Percentiles rank a stretch among this genome's conserved stretches.
phyloP scores from a whole-genome alignment of 2,888 invertebrate species.

The Unio pictorum region DNA sequence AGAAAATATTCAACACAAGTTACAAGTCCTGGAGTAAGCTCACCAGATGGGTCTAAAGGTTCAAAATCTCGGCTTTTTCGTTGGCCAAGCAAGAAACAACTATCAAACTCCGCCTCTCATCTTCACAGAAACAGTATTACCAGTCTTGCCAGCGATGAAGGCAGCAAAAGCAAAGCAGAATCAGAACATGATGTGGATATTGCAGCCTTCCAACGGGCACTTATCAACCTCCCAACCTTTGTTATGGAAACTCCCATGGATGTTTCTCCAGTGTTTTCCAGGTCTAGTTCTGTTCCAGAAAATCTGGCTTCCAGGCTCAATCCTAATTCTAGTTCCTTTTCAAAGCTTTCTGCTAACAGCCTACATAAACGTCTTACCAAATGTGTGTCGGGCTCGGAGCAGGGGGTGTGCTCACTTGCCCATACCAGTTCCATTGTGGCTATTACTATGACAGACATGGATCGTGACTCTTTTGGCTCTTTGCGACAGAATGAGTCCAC shows the following conservation, averaged over 20 bases:
- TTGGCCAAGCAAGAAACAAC: conserved; percentile 69
- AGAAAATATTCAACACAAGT: conserved; percentile 1
- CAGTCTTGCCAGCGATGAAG: conserved; percentile 25
- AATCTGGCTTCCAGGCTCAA: conserved; percentile 51
- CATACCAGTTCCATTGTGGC: conserved; percentile 54
- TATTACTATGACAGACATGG: conserved; percentile 60
- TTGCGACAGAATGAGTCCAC: conserved; percentile 30
- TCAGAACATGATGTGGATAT: conserved; percentile 72
- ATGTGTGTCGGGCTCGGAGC: conserved; percentile 36
- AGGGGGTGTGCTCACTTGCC: conserved; percentile 31
- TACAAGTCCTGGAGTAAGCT: conserved; percentile 7
- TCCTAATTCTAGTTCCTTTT: conserved; percentile 30
- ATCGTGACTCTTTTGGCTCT: conserved; percentile 34
- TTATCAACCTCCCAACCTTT: conserved; percentile 75
- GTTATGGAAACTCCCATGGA: conserved; percentile 68
- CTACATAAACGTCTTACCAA: conserved; percentile 32
- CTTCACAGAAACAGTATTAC: conserved; percentile 38
- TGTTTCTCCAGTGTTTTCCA: conserved; percentile 65
- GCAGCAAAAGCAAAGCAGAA: conserved; percentile 21
- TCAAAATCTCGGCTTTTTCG: conserved; percentile 60
- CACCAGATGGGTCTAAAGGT: conserved; percentile 13
- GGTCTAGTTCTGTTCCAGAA: conserved; percentile 70
- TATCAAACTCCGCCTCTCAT: conserved; percentile 57
- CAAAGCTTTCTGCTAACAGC: conserved; percentile 37
- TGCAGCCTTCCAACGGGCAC: conserved; percentile 75